Evolutionary conservation across 2,888 invertebrate genomes (phyloP), one percentile per base, ranked within the genome.

Genomic region (Rhagonycha lutea): DNA sequence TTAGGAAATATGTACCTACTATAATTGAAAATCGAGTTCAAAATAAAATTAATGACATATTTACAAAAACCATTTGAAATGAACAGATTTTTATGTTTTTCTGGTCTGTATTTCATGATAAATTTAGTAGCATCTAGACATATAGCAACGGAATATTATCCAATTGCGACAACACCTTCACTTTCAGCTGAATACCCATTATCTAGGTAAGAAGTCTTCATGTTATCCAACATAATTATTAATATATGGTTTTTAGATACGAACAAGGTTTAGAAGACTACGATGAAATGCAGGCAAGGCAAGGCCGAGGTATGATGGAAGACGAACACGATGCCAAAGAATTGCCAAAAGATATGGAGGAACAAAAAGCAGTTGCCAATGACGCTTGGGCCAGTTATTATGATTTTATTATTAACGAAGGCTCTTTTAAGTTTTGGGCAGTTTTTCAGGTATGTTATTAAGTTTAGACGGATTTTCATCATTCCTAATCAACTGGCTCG

Each of bases 401-500:
- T 85, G 95, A 96, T 87, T 96, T 96, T 88, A 90, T 95, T 80
- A 95, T 96, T 84, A 96, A 95, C 83, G 96, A 96, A 86, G 95
- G 95, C 2, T 95, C 95, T 14, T 96, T 95, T 88, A 96, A 96
- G 86, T 96, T 96, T 88, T 96, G 95, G 95, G 95, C 95, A 47
- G 94, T 90, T 9, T 96, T 96, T 86, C 95, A 96, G 91, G 95
- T 95, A 87, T 87, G 9, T 70, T 4, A n/a, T 23, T 18, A 60
- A 61, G 24, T 8, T 65, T 26, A 11, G 14, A 12, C 11, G 32
- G 12, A 32, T 12, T 47, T 47, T 47, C 32, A 3, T 11, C 2
- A 29, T 29, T 29, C 3, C 3, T 11, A 29, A 11, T 4, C 29
- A n/a, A 47, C n/a, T 7, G n/a, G n/a, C 7, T 47, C 7, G 7